A percentile compares a stretch with the other conserved stretches of the same genome.
Evolutionary conservation across 1,140 invertebrate species (phyloP).

Genomic region (Drosophila ficusphila): DNA sequence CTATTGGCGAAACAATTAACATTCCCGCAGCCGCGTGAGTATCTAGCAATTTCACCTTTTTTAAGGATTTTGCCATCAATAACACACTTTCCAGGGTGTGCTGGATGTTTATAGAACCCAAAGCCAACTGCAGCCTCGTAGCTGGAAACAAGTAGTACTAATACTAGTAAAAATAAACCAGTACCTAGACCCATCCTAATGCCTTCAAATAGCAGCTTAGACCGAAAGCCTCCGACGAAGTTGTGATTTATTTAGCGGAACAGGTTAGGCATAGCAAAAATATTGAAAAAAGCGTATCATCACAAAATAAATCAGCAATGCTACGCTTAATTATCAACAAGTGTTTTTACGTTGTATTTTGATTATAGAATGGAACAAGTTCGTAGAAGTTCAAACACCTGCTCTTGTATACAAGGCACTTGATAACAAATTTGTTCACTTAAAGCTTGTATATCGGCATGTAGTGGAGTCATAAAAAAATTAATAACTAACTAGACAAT

Average conservation of each 20-base stretch:
- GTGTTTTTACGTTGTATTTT: too few relatives aligned
- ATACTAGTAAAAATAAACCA: neutral
- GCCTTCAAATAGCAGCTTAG: neutral
- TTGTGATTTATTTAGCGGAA: neutral
- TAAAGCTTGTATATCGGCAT: too few relatives aligned
- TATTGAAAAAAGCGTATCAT: too few relatives aligned
- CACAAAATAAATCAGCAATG: too few relatives aligned
- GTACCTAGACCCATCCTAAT: neutral
- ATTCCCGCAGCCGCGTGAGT: constrained; percentile 13
- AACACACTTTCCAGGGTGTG: constrained; percentile 41
- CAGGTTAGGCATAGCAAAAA: neutral
- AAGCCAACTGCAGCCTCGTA: constrained; percentile 7
- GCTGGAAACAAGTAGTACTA: neutral
- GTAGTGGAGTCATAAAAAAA: too few relatives aligned
- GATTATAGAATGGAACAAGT: too few relatives aligned
- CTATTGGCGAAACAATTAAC: constrained; percentile 7
- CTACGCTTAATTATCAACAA: too few relatives aligned
- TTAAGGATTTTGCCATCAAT: constrained; percentile 5
- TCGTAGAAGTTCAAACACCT: too few relatives aligned
- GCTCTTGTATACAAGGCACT: too few relatives aligned
- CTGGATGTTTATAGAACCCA: constrained; percentile 16
- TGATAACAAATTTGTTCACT: too few relatives aligned
- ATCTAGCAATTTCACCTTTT: constrained; percentile 11
- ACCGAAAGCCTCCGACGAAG: neutral
- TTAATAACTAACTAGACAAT: too few relatives aligned